These are phyloP conservation scores for Corbicula japonica DNA, from an alignment of 2,888 invertebrate species.

Conservation along the genomic window DNA sequence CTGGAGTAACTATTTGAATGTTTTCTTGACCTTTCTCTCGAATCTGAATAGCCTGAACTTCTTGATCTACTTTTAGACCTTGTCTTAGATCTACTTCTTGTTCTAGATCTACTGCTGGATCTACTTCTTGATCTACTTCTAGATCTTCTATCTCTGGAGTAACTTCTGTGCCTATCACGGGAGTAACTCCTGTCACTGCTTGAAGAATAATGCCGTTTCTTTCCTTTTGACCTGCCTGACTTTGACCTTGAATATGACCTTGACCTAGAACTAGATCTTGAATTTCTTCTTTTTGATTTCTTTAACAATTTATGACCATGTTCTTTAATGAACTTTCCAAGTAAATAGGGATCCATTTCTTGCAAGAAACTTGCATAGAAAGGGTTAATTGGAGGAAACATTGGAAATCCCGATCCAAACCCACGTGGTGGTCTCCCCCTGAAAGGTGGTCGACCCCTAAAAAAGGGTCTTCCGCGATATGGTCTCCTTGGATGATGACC, in stretches of 20 bases:
- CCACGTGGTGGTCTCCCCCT: constrained; percentile 37
- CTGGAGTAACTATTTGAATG: background rate
- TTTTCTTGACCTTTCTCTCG: background rate
- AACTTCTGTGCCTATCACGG: constrained; percentile 31
- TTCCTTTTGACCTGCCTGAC: constrained; percentile 44
- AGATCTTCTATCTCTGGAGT: constrained; percentile 29
- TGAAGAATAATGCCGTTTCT: constrained; percentile 32
- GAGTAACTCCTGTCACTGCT: constrained; percentile 36
- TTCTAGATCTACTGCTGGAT: constrained; percentile 30
- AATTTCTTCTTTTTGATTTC: constrained; percentile 19
- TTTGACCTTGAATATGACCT: constrained; percentile 40
- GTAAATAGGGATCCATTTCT: constrained; percentile 43
- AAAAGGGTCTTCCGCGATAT: constrained; percentile 29
- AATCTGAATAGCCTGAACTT: too few relatives aligned
- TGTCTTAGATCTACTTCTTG: constrained; percentile 27
- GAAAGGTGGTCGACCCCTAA: constrained; percentile 28
- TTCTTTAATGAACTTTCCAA: constrained; percentile 39
- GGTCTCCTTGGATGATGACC: constrained; percentile 16
- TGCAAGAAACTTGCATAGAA: constrained; percentile 53
- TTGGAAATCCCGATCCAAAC: constrained; percentile 38
- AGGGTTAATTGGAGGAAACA: constrained; percentile 48
- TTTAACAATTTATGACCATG: constrained; percentile 33
- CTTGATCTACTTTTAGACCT: constrained; percentile 20
- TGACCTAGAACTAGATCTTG: constrained; percentile 49
- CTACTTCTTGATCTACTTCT: constrained; percentile 30